Percentiles rank a stretch among this genome's conserved stretches.
Evolutionary conservation across 2,797 vertebrate species (phyloP).

Genomic region (Poecilia picta): DNA sequence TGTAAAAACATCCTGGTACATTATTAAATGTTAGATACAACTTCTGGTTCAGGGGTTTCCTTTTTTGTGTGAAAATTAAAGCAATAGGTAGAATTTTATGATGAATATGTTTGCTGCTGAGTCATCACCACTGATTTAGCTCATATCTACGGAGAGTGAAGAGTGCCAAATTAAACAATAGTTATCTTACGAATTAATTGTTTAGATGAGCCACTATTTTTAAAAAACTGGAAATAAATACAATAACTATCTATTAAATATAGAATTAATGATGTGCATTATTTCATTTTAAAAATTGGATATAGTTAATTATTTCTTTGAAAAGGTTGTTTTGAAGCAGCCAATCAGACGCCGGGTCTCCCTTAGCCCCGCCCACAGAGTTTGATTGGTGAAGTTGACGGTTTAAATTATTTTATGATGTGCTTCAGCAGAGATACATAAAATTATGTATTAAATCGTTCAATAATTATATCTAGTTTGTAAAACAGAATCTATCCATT

Average conservation of each 20-base stretch:
- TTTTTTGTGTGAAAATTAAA: not conserved
- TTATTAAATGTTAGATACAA: not conserved
- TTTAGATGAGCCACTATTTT: no score
- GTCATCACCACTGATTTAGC: not conserved
- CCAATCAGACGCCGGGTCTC: not conserved
- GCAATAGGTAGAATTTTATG: not conserved
- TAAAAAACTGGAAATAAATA: no score
- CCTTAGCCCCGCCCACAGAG: not conserved
- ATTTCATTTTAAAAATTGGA: no score
- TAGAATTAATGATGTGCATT: no score
- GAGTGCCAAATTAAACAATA: no score
- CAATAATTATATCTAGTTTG: not conserved
- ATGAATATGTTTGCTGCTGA: not conserved
- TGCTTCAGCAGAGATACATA: not conserved
- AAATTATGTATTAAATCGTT: not conserved
- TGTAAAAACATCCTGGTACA: not conserved
- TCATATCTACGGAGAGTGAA: not conserved
- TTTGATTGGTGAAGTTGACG: not conserved
- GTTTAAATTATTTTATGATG: not conserved
- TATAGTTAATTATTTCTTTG: no score
- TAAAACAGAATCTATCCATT: not conserved
- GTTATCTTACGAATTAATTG: no score
- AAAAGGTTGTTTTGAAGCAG: no score
- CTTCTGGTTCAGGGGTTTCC: not conserved
- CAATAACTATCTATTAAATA: no score